Base-by-base conservation (phyloP, 2,797 vertebrate genomes). In the Rhinichthys osculus region DNA sequence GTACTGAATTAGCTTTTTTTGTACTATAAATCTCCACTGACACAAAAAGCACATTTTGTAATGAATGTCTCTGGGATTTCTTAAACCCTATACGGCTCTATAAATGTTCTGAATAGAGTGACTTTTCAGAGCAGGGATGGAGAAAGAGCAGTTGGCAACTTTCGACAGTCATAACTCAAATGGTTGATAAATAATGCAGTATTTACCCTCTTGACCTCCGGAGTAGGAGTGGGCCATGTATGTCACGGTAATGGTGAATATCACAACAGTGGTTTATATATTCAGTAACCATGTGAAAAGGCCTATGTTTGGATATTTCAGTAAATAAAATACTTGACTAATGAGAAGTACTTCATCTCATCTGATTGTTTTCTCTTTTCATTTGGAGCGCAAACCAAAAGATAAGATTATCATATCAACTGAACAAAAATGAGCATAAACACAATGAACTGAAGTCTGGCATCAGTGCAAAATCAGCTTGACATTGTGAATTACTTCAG, bases 181-280 rank as follows among this genome's bases (percentile, higher is more conserved):
- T 40, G 70, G 81, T 76, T 84, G 52, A 89, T 92, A 85, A 93
- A 90, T 90, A 90, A 90, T 91, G 84, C 86, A 90, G 77, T 73
- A 86, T 90, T 77, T 89, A 78, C 7, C 78, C 82, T 88, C 87
- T 89, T 67, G 81, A 91, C 92, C 91, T 89, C 27, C 17, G 88
- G 83, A 57, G 74, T 52, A 59, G 1, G 4, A 52, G 16, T 67
- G 44, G 44, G 30, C 0, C 2, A 30, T 67, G 33, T 5, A 30
- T 52, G 23, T 67, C 42, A 77, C 23, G 1, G 23, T 23, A 59
- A 33, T 0, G 3, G n/a, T 74, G 8, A 54, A 42, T 42, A 33
- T 70, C 33, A 30, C 11, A 57, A 13, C 5, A 30, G 14, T 17
- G 35, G 5, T 57, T 42, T 4, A 57, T 57, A 40, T 40, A 17